Conservation (phyloP, 2,113 vertebrate genomes). For the Rhinolophus ferrumequinum region DNA sequence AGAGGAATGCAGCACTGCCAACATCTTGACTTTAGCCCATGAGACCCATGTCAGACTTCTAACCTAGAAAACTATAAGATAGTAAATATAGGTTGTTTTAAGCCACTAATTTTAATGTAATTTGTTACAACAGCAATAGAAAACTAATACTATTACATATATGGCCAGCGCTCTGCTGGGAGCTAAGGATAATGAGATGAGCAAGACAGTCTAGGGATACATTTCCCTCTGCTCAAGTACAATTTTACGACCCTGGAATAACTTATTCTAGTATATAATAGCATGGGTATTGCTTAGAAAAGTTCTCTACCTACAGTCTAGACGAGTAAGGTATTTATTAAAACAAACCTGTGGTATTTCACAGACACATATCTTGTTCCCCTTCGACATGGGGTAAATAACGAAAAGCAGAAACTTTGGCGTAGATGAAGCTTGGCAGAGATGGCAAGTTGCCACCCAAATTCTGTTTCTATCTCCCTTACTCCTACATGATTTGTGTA, state of each 20-base stretch:
- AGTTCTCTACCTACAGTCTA: neutral
- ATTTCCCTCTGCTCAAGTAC: neutral
- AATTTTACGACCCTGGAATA: neutral
- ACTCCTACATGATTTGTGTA: neutral
- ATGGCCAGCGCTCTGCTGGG: neutral
- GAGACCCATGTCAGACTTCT: neutral
- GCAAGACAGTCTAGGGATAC: neutral
- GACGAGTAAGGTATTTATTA: neutral
- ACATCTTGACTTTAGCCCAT: neutral
- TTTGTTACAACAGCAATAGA: neutral
- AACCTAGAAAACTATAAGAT: neutral
- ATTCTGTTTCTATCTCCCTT: neutral
- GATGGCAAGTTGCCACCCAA: neutral
- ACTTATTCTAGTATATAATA: neutral
- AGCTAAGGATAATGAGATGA: neutral
- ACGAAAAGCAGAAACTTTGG: neutral
- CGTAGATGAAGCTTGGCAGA: neutral
- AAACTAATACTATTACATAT: neutral
- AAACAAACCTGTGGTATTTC: neutral
- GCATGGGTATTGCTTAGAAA: neutral
- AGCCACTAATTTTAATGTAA: neutral
- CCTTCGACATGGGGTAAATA: neutral
- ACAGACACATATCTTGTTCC: neutral
- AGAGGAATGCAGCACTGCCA: neutral
- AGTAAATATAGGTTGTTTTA: neutral